These are phyloP conservation scores for Sylvicapra grimmia DNA, from an alignment of 2,113 vertebrate genomes.

Conservation along the genomic window DNA sequence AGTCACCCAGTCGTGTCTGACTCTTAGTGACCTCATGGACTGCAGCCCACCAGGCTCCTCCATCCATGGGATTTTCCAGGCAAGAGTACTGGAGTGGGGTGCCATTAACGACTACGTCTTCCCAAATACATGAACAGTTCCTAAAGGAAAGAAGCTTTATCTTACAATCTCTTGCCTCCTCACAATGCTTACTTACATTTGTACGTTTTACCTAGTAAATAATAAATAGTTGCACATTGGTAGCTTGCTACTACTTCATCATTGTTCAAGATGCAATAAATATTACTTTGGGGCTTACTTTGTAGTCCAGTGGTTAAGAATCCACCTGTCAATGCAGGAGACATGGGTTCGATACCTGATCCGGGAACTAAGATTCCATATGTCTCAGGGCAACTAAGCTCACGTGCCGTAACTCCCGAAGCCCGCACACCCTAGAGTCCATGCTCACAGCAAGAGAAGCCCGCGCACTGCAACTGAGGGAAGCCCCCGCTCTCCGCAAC, in stretches of 20 bases:
- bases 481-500: fast-evolving
- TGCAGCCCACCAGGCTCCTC: too few species aligned
- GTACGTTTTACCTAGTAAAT: not conserved
- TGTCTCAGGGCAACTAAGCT: not conserved
- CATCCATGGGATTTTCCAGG: too few species aligned
- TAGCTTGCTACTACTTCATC: not conserved
- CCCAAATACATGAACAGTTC: not conserved
- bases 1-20: too few species aligned
- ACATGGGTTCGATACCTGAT: not conserved
- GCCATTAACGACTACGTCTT: not conserved
- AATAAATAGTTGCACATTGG: not conserved
- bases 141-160: not conserved
- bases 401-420: fast-evolving
- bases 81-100: too few species aligned
- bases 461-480: not conserved
- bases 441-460: not conserved
- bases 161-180: not conserved
- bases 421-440: not conserved
- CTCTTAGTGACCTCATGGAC: too few species aligned
- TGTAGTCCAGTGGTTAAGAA: not conserved
- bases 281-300: not conserved
- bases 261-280: not conserved
- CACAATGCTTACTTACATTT: not conserved
- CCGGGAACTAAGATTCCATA: not conserved
- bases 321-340: not conserved